Conservation (phyloP, 2,888 invertebrate species). For the Chrysolina haemoptera region DNA sequence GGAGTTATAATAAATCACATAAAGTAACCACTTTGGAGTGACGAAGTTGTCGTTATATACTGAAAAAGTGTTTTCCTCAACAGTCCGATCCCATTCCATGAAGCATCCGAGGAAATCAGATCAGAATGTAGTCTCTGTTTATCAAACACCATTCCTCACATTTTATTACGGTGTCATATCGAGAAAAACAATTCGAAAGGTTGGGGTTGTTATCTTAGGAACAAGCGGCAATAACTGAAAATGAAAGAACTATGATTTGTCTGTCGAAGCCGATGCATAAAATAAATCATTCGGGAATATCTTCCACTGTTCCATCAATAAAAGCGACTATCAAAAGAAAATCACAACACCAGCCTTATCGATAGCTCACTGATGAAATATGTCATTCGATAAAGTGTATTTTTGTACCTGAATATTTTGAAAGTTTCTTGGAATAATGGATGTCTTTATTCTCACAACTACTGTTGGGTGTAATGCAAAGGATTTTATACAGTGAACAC, state of each 20-base stretch:
- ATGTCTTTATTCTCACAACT: not conserved
- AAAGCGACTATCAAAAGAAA: not conserved
- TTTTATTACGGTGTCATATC: constrained; percentile 42
- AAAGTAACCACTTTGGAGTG: constrained; percentile 3
- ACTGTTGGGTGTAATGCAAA: too few species aligned
- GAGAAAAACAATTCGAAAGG: constrained; percentile 47
- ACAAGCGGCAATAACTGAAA: constrained; percentile 46
- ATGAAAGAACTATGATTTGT: constrained; percentile 52
- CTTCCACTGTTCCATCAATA: not conserved
- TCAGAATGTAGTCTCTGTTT: constrained; percentile 34
- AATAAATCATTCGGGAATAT: constrained; percentile 42
- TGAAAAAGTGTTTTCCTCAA: constrained; percentile 1
- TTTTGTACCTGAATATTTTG: not conserved
- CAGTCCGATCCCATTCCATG: not conserved
- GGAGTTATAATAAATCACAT: constrained; percentile 1
- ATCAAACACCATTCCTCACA: constrained; percentile 36
- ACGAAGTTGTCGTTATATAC: constrained; percentile 8
- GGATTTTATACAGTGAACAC: too few species aligned
- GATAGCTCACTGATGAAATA: too few species aligned
- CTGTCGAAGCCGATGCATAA: constrained; percentile 47
- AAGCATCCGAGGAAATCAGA: not conserved
- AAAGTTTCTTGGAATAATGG: not conserved
- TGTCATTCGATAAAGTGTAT: not conserved
- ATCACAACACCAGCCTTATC: too few species aligned
- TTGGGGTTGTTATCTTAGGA: constrained; percentile 44